phyloP scores from a whole-genome alignment of 2,888 invertebrate species.

The Chymomyza caudatula region DNA sequence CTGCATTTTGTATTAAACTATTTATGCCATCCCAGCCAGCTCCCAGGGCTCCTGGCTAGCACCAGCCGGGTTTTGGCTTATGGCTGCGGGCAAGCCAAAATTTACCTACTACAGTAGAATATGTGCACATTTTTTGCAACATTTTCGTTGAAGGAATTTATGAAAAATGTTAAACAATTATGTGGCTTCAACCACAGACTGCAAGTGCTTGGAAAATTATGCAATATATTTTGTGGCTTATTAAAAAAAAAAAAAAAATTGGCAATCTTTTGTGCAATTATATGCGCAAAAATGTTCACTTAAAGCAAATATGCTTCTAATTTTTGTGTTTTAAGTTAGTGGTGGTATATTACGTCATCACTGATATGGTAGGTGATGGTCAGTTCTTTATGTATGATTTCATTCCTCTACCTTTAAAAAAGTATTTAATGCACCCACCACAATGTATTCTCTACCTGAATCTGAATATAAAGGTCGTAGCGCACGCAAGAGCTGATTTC shows the following conservation, averaged over 20 bases:
- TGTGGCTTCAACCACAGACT: conserved; percentile 30
- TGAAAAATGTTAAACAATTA: conserved; percentile 62
- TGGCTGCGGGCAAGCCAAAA: conserved; percentile 8
- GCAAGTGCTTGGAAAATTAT: conserved; percentile 7
- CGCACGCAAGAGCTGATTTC: no score
- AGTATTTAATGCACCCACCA: no score
- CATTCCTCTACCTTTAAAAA: no score
- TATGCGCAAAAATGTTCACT: neutral
- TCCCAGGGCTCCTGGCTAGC: neutral
- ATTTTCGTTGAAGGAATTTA: conserved; percentile 54
- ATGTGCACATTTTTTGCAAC: conserved; percentile 25
- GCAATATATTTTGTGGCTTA: neutral
- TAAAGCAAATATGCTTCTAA: no score
- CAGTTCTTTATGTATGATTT: no score
- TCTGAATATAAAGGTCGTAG: no score
- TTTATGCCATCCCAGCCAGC: conserved; percentile 38
- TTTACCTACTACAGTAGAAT: conserved; percentile 26
- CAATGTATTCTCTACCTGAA: no score
- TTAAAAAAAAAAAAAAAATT: neutral
- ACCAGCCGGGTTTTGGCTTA: neutral
- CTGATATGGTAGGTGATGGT: no score
- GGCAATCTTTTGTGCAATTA: neutral
- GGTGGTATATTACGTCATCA: no score
- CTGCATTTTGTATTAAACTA: conserved; percentile 63
- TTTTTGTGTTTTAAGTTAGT: no score